Conservation (phyloP, 2,113 vertebrate species). For the Aphyosemion australe region DNA sequence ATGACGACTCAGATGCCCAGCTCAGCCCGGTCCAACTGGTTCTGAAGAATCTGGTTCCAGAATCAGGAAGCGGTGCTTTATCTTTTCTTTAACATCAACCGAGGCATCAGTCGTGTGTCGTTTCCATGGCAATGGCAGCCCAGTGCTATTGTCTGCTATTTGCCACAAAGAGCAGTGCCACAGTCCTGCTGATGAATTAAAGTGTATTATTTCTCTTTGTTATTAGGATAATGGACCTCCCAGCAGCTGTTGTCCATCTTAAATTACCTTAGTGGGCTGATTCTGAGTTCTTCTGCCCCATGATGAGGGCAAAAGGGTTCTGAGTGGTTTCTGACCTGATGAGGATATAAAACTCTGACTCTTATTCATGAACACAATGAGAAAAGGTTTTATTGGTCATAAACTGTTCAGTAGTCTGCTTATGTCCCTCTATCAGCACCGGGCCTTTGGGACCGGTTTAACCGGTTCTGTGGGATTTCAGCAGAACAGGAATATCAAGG, state of each 20-base stretch:
- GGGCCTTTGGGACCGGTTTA: conserved; percentile 62
- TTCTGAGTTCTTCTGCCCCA: no score
- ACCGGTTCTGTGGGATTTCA: conserved; percentile 79
- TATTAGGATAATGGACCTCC: no score
- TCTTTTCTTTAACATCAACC: not conserved
- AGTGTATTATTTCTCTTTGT: no score
- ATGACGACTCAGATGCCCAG: conserved; percentile 7
- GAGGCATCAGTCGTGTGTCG: not conserved
- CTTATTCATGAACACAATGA: not conserved
- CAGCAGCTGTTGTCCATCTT: no score
- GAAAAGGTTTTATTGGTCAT: not conserved
- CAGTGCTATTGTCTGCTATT: conserved; percentile 15
- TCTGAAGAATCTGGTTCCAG: conserved; percentile 33
- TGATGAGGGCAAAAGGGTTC: no score
- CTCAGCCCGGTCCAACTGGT: not conserved
- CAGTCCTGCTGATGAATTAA: not conserved
- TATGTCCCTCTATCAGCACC: conserved; percentile 39
- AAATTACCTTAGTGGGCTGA: no score
- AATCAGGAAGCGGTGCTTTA: conserved; percentile 39
- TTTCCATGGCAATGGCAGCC: not conserved
- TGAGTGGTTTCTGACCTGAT: no score
- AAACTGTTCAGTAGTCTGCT: conserved; percentile 18
- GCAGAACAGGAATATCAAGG: conserved; percentile 82
- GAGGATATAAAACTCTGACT: not conserved
- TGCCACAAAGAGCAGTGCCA: not conserved